These are phyloP conservation scores for Drosophila mimica DNA, from an alignment of 2,888 invertebrate species.

Conservation along the genomic window DNA sequence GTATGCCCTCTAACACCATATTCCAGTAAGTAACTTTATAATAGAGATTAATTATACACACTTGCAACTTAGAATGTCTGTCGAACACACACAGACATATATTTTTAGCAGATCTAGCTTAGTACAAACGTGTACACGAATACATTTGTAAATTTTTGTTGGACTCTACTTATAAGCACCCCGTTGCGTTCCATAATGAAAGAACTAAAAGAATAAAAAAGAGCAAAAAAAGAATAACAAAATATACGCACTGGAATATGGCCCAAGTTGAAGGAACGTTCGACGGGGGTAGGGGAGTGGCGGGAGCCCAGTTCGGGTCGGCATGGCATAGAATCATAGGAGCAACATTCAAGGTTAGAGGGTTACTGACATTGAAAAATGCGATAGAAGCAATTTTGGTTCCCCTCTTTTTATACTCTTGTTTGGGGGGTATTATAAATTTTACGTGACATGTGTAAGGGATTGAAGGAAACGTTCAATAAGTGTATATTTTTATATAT, in stretches of 20 bases:
- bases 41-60: constrained; percentile 46
- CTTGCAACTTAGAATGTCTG: constrained; percentile 41
- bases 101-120: background rate
- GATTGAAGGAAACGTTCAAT: background rate
- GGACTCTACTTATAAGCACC: constrained; percentile 37
- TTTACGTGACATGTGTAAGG: background rate
- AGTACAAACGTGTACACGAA: background rate
- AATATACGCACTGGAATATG: constrained; percentile 37
- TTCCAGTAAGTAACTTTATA: constrained; percentile 6
- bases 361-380: constrained; percentile 83
- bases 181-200: constrained; percentile 65
- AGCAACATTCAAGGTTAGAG: constrained; percentile 83
- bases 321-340: constrained; percentile 61
- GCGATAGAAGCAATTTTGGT: constrained; percentile 66
- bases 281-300: background rate
- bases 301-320: constrained; percentile 14
- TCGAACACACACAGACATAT: constrained; percentile 10
- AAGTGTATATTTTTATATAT: background rate
- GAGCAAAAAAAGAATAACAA: background rate
- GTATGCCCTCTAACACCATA: background rate
- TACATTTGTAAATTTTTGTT: constrained; percentile 1
- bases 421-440: background rate
- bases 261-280: background rate
- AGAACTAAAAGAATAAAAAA: constrained; percentile 32
- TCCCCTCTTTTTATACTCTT: constrained; percentile 13